Evolutionary conservation across 2,888 invertebrate species (phyloP), one percentile per base, ranked within the genome.

Genomic region (Marronus borbonicus): DNA sequence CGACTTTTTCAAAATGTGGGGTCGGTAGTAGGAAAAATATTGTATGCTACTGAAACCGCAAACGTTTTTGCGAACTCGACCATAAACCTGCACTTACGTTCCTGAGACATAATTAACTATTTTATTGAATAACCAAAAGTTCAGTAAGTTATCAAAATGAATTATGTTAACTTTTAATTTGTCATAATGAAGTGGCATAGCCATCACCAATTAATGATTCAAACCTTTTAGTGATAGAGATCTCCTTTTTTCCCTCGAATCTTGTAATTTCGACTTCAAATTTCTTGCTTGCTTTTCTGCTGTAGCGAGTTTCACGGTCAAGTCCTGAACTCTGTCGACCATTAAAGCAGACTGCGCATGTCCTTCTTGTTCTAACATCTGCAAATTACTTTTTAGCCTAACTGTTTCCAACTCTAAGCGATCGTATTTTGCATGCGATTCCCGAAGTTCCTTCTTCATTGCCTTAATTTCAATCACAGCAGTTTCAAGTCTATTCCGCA

Each of bases 391-490:
- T 80, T 92, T 92, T 70, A 95, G 89, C 76, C 93, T 93, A 82
- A 94, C 91, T 84, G 95, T 94, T n/a, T 94, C 93, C 76, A 96
- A 89, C 86, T 96, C 96, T 52, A 96, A 88, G 83, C 93, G 94
- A 84, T 96, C 96, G 83, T 94, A 95, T 87, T 93, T 93, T 77
- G 93, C 93, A 85, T 96, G 94, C 1, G 95, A 94, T 82, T 95
- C 95, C 36, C 94, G 92, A 0, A 96, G 89, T 85, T 96, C 95
- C 62, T 93, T 91, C 83, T 96, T 95, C 92, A 96, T 94, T 0
- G 94, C 93, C 84, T 94, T 91, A 74, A 96, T 96, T 89, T 96
- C 96, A 82, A 93, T 91, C 20, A 96, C 93, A 0, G 96, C 96
- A 86, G 95, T 95, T 83, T 95, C 93, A 85, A 96, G 96, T 77